A percentile compares a stretch with the other conserved stretches of the same genome.
These are phyloP conservation scores for Clusia tigrina DNA, from an alignment of 2,888 invertebrate species.

Conservation along the genomic window DNA sequence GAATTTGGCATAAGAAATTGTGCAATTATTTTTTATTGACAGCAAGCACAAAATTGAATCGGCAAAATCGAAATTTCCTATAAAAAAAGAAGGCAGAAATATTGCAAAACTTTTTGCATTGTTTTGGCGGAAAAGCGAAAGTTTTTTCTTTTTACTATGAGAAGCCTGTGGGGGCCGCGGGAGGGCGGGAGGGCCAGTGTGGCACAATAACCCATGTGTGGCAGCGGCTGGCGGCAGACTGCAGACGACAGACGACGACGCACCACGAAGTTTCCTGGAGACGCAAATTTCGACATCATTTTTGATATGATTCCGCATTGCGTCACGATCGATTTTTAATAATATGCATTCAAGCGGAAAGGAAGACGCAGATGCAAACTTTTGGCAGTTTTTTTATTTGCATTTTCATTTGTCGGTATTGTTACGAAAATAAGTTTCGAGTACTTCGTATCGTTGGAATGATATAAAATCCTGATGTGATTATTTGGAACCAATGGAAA, in stretches of 20 bases:
- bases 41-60: not conserved
- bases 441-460: too few relatives aligned
- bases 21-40: constrained; percentile 22
- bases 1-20: too few relatives aligned
- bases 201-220: too few relatives aligned
- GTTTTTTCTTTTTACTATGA: not conserved
- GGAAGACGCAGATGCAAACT: too few relatives aligned
- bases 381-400: too few relatives aligned
- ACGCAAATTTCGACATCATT: not conserved
- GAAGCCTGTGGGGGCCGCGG: not conserved
- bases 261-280: not conserved
- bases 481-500: too few relatives aligned
- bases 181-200: too few relatives aligned
- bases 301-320: constrained; percentile 1
- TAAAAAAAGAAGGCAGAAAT: not conserved
- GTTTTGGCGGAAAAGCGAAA: not conserved
- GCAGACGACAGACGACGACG: not conserved
- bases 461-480: too few relatives aligned
- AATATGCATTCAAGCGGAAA: too few relatives aligned
- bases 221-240: too few relatives aligned
- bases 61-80: not conserved
- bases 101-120: not conserved
- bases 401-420: too few relatives aligned
- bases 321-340: not conserved
- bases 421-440: too few relatives aligned